phyloP scores from a whole-genome alignment of 1,140 invertebrate species.

The Maniola jurtina region DNA sequence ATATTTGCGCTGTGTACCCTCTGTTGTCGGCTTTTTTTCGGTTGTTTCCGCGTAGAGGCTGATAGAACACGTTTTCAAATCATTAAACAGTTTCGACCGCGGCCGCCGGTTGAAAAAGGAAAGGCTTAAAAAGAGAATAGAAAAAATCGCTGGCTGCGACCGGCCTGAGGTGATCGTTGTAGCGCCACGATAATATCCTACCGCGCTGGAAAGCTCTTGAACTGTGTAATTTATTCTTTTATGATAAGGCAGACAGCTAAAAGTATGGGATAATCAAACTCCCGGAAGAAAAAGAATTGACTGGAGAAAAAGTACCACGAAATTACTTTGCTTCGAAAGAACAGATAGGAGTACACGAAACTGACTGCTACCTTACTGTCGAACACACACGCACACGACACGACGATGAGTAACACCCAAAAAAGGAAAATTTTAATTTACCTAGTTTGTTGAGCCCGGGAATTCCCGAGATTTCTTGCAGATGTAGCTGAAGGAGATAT shows the following conservation, averaged over 20 bases:
- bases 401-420: too few relatives aligned
- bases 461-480: too few relatives aligned
- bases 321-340: too few relatives aligned
- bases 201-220: constrained; percentile 22
- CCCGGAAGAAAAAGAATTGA: too few relatives aligned
- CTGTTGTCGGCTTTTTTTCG: constrained; percentile 76
- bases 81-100: constrained; percentile 77
- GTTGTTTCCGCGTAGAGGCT: constrained; percentile 74
- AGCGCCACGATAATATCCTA: constrained; percentile 50
- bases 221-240: background rate
- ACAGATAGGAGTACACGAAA: too few relatives aligned
- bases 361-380: too few relatives aligned
- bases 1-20: constrained; percentile 75
- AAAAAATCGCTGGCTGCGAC: constrained; percentile 52
- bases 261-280: too few relatives aligned
- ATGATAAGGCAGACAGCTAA: background rate
- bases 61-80: constrained; percentile 79
- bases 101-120: constrained; percentile 62
- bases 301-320: too few relatives aligned
- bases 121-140: constrained; percentile 60
- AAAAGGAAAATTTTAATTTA: too few relatives aligned
- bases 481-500: too few relatives aligned
- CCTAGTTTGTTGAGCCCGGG: too few relatives aligned
- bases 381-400: too few relatives aligned
- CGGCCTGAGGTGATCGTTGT: constrained; percentile 55